Percentiles rank a stretch among this genome's conserved stretches.
phyloP scores from a whole-genome alignment of 2,797 vertebrate genomes.

The Ctenopoma kingsleyae region DNA sequence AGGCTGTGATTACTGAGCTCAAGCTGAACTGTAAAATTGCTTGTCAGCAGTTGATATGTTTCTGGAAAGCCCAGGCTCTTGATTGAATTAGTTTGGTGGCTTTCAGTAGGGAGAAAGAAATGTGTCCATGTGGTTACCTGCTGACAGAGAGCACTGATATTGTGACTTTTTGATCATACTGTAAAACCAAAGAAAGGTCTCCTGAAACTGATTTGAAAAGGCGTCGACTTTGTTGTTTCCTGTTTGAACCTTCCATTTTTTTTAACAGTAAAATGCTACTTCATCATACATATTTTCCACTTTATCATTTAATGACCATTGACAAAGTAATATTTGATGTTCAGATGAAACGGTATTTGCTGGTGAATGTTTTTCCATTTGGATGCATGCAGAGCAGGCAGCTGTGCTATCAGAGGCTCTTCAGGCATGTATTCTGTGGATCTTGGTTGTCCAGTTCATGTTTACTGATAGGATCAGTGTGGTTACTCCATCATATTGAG shows the following conservation, averaged over 20 bases:
- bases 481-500: conserved; percentile 78
- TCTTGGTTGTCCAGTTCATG: conserved; percentile 74
- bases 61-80: conserved; percentile 73
- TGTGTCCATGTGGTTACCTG: conserved; percentile 74
- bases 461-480: conserved; percentile 81
- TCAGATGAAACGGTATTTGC: conserved; percentile 12
- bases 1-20: conserved; percentile 80
- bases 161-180: conserved; percentile 57
- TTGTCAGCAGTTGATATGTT: conserved; percentile 84
- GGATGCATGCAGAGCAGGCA: conserved; percentile 56
- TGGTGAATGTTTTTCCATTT: conserved; percentile 48
- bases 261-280: background rate
- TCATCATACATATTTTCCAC: conserved; percentile 2
- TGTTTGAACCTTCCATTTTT: background rate
- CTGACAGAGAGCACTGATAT: conserved; percentile 59
- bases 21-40: conserved; percentile 79
- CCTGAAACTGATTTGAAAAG: conserved; percentile 30
- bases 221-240: background rate
- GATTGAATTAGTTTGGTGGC: conserved; percentile 83
- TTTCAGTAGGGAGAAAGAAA: conserved; percentile 68
- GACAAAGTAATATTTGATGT: conserved; percentile 42
- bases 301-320: conserved; percentile 37
- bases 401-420: conserved; percentile 64
- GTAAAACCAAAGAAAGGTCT: conserved; percentile 32
- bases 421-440: conserved; percentile 55